Evolutionary conservation across 2,113 vertebrate species (phyloP).

Genomic region (Bos indicus): DNA sequence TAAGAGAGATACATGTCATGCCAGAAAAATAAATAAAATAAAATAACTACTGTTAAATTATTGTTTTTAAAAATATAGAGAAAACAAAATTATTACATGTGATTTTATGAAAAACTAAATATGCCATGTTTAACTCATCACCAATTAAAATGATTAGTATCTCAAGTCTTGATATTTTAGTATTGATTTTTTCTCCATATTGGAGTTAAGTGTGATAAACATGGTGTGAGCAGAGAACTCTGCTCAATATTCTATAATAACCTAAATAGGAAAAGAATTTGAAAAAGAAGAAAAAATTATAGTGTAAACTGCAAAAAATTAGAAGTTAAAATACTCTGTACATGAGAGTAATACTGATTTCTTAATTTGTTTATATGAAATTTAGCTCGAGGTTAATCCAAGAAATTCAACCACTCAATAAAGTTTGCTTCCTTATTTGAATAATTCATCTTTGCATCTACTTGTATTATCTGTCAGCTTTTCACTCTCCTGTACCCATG

Average conservation of each 20-base stretch:
- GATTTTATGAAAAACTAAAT: background rate
- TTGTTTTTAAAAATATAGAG: background rate
- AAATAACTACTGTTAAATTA: background rate
- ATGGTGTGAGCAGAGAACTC: background rate
- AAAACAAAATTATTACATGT: background rate
- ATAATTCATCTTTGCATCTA: background rate
- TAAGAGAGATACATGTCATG: background rate
- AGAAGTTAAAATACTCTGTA: background rate
- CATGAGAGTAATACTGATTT: background rate
- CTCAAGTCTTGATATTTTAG: background rate
- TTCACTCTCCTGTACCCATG: background rate
- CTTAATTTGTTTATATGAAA: conserved; percentile 17
- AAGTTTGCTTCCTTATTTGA: background rate
- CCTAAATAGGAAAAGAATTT: background rate
- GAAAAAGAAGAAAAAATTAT: background rate
- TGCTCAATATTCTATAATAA: background rate
- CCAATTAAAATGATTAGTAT: background rate
- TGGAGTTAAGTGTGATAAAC: background rate
- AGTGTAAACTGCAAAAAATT: background rate
- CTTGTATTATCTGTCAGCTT: background rate
- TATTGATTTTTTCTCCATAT: background rate
- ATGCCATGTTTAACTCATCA: background rate
- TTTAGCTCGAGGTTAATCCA: background rate
- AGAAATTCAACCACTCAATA: background rate
- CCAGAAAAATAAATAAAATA: background rate